A percentile compares a stretch with the other conserved stretches of the same genome.
Evolutionary conservation across 2,113 vertebrate genomes (phyloP).

Genomic region (Petaurus breviceps): DNA sequence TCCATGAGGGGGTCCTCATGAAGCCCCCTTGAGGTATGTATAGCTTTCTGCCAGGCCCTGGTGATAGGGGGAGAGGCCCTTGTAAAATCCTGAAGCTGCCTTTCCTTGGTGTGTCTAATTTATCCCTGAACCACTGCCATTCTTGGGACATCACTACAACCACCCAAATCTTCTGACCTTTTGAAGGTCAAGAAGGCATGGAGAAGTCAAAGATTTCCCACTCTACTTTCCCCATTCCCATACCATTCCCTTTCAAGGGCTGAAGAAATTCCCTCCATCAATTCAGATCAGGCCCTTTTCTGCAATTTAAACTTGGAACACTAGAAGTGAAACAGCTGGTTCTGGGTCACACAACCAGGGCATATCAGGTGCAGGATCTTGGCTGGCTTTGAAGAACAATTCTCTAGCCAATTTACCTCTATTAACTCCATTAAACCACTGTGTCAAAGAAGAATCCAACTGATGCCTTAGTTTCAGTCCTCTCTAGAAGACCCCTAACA

Average conservation of each 20-base stretch:
- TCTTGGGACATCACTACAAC: not conserved
- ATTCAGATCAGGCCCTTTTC: not conserved
- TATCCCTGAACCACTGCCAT: not conserved
- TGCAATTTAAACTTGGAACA: not conserved
- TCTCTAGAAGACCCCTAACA: not conserved
- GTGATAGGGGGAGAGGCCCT: not conserved
- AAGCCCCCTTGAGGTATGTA: not conserved
- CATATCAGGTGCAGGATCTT: not conserved
- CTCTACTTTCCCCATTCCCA: not conserved
- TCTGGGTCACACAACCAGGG: not conserved
- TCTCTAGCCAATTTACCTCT: not conserved
- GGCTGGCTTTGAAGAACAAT: not conserved
- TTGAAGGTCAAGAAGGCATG: not conserved
- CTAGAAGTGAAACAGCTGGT: not conserved
- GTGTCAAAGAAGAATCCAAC: not conserved
- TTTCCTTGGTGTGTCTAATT: not conserved
- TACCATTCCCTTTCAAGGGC: not conserved
- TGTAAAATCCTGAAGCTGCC: not conserved
- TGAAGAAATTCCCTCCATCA: not conserved
- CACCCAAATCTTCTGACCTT: not conserved
- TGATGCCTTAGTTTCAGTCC: not conserved
- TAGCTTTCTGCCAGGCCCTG: not conserved
- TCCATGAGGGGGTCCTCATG: not conserved
- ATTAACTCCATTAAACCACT: not conserved
- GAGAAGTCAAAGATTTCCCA: not conserved